Evolutionary conservation across 2,113 vertebrate genomes (phyloP).

Genomic region (Macaca mulatta): DNA sequence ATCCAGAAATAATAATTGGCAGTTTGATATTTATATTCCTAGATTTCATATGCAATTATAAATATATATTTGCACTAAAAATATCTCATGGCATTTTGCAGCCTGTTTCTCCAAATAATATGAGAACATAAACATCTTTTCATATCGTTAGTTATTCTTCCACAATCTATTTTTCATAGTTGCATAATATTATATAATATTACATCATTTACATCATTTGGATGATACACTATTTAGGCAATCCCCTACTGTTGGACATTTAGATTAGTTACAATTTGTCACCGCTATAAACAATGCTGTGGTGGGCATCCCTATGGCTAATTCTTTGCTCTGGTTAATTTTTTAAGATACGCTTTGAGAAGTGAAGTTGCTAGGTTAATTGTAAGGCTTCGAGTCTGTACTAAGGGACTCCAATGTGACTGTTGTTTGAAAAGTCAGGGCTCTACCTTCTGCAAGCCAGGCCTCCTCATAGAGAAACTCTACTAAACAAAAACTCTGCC

Average conservation of each 20-base stretch:
- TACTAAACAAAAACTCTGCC: neutral
- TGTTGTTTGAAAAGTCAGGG: neutral
- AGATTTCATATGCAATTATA: neutral
- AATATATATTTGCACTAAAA: neutral
- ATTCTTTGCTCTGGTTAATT: neutral
- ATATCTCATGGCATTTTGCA: neutral
- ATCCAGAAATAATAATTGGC: neutral
- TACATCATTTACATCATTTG: neutral
- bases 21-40: neutral
- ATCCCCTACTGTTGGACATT: neutral
- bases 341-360: neutral
- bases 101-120: neutral
- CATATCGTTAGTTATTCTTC: neutral
- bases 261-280: neutral
- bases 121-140: neutral
- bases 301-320: neutral
- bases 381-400: neutral
- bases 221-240: neutral
- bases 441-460: neutral
- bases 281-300: accelerated
- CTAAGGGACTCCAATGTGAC: accelerated
- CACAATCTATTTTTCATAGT: neutral
- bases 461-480: neutral
- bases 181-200: neutral
- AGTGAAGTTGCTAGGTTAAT: neutral